Percentiles rank a stretch among this genome's conserved stretches.
These are phyloP conservation scores for Sycophaga agraensis DNA, from an alignment of 1,140 invertebrate genomes.

Conservation along the genomic window DNA sequence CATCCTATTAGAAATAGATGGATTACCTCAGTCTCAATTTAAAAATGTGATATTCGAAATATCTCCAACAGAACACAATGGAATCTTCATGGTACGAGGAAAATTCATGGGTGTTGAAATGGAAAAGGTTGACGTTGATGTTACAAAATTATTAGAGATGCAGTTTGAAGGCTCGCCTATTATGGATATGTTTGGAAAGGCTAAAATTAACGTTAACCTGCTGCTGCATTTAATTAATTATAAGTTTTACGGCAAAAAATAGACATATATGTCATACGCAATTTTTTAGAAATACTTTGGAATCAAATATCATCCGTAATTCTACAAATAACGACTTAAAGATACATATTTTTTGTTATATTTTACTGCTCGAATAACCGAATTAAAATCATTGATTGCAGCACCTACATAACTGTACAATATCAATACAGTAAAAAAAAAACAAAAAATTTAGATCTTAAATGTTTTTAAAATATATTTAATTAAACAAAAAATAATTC, in stretches of 20 bases:
- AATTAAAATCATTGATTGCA: too few relatives aligned
- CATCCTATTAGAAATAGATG: conserved; percentile 73
- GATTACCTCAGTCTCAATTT: conserved; percentile 66
- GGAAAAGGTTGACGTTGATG: conserved; percentile 75
- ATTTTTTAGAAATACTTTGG: background rate
- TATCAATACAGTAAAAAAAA: too few relatives aligned
- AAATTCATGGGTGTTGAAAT: conserved; percentile 81
- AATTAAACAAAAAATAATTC: too few relatives aligned
- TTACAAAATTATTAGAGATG: conserved; percentile 74
- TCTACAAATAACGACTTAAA: background rate
- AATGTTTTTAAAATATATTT: too few relatives aligned
- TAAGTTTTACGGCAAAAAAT: conserved; percentile 74
- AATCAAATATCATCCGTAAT: background rate
- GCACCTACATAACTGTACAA: too few relatives aligned
- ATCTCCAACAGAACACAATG: conserved; percentile 66
- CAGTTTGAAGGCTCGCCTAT: conserved; percentile 79
- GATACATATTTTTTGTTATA: too few relatives aligned
- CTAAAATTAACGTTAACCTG: conserved; percentile 78
- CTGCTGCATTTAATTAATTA: conserved; percentile 75
- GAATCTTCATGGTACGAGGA: conserved; percentile 72
- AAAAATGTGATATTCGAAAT: conserved; percentile 83
- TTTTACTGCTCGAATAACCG: too few relatives aligned
- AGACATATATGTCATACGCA: background rate
- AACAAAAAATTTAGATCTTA: too few relatives aligned
- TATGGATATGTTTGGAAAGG: conserved; percentile 79